Evolutionary conservation across 2,888 invertebrate species (phyloP).

Genomic region (Drosophila prostipennis): DNA sequence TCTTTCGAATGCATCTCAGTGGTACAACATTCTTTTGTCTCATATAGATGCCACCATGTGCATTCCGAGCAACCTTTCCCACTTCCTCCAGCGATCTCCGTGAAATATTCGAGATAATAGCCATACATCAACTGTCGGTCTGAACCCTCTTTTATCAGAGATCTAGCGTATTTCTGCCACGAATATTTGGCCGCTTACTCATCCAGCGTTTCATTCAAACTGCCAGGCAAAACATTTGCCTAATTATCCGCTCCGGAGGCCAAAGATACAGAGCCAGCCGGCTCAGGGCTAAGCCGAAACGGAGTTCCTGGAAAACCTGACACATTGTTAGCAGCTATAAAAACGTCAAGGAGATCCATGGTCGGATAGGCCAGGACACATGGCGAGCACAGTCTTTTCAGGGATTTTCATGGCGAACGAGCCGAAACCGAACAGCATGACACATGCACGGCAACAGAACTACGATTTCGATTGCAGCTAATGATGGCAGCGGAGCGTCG

Average conservation of each 20-base stretch:
- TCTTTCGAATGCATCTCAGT: constrained; percentile 19
- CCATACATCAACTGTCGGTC: constrained; percentile 15
- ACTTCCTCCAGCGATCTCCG: constrained; percentile 31
- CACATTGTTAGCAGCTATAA: constrained; percentile 77
- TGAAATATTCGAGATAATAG: constrained; percentile 27
- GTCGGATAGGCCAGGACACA: constrained; percentile 60
- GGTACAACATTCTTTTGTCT: constrained; percentile 26
- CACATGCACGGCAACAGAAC: constrained; percentile 49
- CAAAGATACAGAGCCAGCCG: not conserved
- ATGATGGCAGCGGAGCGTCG: constrained; percentile 61
- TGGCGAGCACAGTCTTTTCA: constrained; percentile 61
- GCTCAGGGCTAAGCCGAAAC: constrained; percentile 17
- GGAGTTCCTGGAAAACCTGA: constrained; percentile 73
- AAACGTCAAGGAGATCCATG: constrained; percentile 66
- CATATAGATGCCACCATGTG: constrained; percentile 25
- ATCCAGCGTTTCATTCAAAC: constrained; percentile 41
- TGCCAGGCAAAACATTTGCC: constrained; percentile 58
- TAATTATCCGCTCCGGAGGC: constrained; percentile 60
- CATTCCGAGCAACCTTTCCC: constrained; percentile 18
- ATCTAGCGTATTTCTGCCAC: constrained; percentile 39
- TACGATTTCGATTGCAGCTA: constrained; percentile 50
- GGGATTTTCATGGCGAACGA: constrained; percentile 64
- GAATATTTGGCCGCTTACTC: constrained; percentile 32
- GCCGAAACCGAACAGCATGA: constrained; percentile 68
- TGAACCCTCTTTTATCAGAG: constrained; percentile 19